Evolutionary conservation across 2,797 vertebrate genomes (phyloP).

Genomic region (Naso thynnoides): DNA sequence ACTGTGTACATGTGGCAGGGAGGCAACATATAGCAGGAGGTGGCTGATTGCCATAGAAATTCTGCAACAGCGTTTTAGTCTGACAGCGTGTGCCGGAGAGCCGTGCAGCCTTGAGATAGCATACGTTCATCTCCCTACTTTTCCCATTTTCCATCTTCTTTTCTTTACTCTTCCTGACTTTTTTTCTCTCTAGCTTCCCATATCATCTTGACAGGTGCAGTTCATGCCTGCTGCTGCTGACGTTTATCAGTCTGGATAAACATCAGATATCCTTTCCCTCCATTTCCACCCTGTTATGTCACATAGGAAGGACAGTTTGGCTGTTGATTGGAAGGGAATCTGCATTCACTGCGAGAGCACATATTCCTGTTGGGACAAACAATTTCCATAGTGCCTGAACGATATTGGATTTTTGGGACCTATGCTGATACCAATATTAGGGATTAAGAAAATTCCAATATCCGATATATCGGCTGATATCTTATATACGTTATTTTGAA

Average conservation of each 20-base stretch:
- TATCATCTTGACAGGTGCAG: conserved; percentile 57
- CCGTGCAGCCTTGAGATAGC: conserved; percentile 42
- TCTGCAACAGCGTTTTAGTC: conserved; percentile 44
- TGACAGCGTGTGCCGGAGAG: conserved; percentile 50
- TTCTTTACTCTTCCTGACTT: conserved; percentile 26
- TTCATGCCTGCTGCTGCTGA: conserved; percentile 52
- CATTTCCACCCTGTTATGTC: conserved; percentile 39
- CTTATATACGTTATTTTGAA: too few species aligned
- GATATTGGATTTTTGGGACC: too few species aligned
- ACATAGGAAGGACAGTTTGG: conserved; percentile 18
- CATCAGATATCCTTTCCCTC: conserved; percentile 38
- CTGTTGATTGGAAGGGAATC: conserved; percentile 31
- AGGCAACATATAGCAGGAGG: conserved; percentile 63
- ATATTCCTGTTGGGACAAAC: conserved; percentile 42
- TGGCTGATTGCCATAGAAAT: conserved; percentile 62
- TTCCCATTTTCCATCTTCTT: conserved; percentile 29
- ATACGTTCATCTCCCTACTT: conserved; percentile 39
- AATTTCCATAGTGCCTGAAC: too few species aligned
- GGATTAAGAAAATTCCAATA: too few species aligned
- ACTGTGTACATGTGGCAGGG: conserved; percentile 56
- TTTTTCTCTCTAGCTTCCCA: conserved; percentile 8
- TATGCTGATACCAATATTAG: too few species aligned
- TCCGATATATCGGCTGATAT: too few species aligned
- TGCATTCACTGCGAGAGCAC: conserved; percentile 31
- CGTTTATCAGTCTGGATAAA: conserved; percentile 60